Conservation (phyloP, 2,888 invertebrate genomes). For the Ophion ventricosus region DNA sequence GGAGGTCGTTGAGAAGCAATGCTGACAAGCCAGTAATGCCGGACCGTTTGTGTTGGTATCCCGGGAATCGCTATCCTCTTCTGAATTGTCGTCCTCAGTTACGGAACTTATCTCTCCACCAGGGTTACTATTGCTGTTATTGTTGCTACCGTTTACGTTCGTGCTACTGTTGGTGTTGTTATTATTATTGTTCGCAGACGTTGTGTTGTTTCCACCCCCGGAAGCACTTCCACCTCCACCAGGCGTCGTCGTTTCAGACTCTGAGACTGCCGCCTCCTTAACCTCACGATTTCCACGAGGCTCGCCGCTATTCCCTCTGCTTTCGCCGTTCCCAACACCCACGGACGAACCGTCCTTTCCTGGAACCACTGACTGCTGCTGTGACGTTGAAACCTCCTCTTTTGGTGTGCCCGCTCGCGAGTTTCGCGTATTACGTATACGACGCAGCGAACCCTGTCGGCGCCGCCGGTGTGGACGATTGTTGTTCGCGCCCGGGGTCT, state of each 20-base stretch:
- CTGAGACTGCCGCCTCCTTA: constrained; percentile 77
- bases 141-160: constrained; percentile 50
- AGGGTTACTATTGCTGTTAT: constrained; percentile 74
- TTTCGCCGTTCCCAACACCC: constrained; percentile 50
- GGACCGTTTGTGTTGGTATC: constrained; percentile 86
- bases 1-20: constrained; percentile 89
- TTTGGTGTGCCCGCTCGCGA: constrained; percentile 92
- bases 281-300: constrained; percentile 62
- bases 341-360: constrained; percentile 46
- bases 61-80: constrained; percentile 97
- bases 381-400: constrained; percentile 84
- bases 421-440: constrained; percentile 94
- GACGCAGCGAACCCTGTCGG: constrained; percentile 92
- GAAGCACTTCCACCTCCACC: constrained; percentile 68
- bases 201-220: constrained; percentile 84
- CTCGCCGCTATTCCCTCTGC: constrained; percentile 41
- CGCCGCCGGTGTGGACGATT: constrained; percentile 97
- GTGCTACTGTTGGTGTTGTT: constrained; percentile 52
- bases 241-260: constrained; percentile 81
- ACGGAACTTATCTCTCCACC: constrained; percentile 88
- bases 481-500: constrained; percentile 98
- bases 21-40: constrained; percentile 86
- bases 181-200: constrained; percentile 84
- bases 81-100: constrained; percentile 95
- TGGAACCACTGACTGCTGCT: constrained; percentile 55